Conservation (phyloP, 1,140 invertebrate genomes). For the Acyrthosiphon pisum region DNA sequence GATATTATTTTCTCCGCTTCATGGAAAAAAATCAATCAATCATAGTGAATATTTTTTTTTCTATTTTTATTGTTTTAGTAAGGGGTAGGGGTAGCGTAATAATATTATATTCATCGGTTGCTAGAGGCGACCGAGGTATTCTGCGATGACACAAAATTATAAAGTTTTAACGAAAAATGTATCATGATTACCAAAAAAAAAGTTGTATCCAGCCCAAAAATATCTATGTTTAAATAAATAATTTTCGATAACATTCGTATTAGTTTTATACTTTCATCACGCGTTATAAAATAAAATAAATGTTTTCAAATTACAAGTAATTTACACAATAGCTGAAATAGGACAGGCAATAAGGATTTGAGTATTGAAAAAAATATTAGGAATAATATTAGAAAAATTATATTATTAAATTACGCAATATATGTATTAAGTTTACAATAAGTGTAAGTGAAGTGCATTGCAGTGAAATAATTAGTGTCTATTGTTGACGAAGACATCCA, state of each 20-base stretch:
- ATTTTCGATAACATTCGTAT: background rate
- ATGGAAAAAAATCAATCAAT: background rate
- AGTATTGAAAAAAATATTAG: background rate
- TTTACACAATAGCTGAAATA: background rate
- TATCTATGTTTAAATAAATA: background rate
- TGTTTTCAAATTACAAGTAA: background rate
- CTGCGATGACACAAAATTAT: background rate
- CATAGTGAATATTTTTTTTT: background rate
- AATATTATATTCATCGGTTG: background rate
- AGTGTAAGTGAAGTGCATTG: too few species aligned
- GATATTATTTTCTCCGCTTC: background rate
- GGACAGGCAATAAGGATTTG: background rate
- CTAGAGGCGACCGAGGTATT: background rate
- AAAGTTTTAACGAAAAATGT: background rate
- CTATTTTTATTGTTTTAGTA: background rate
- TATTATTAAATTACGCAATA: background rate
- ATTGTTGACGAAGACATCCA: too few species aligned
- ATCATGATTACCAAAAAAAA: background rate
- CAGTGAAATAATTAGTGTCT: too few species aligned
- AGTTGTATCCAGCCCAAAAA: background rate
- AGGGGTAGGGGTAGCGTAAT: background rate
- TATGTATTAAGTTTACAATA: too few species aligned
- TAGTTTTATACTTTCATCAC: background rate
- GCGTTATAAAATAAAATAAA: background rate
- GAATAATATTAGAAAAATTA: too few species aligned